Evolutionary conservation across 2,113 vertebrate genomes (phyloP), one percentile per base, ranked within the genome.

Genomic region (Corvus hawaiiensis): DNA sequence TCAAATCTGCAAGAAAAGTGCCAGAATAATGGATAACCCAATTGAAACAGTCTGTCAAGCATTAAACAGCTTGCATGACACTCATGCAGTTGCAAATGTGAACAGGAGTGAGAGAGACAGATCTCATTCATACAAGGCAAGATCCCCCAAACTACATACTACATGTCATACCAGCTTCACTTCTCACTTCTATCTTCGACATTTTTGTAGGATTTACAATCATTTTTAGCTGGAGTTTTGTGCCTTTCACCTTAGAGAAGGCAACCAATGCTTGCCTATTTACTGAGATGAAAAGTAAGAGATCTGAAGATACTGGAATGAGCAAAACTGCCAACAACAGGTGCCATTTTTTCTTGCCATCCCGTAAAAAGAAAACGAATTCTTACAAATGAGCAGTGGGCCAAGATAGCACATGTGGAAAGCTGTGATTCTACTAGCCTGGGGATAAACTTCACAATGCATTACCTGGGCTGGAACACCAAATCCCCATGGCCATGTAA

Each of bases 91-190:
- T 88, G 2, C 32, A 86, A 89, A 49, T 24, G 76, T 64, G 66
- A 96, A 84, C 9, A 56, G 30, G 20, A 94, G 26, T 61, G 56
- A 91, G 33, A 46, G 28, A 81, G 83, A 90, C 72, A 93, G 56
- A 61, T 58, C 94, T 94, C 91, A 91, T 84, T 89, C 89, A 94
- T 67, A 83, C n/a, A 64, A 68, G 37, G 44, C 77, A 92, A 93
- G 75, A 78, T 52, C 21, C 9, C 32, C 28, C 32, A 46, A 78
- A 71, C 30, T 63, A 37, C 26, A 35, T 3, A 27, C 28, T 58
- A 28, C 13, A 52, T 30, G 32, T 33, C 37, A 9, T 41, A 61
- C 26, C 46, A 87, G 68, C n/a, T 77, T 83, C 49, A 76, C 15
- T 77, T 93, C 80, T 88, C 4, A 1, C 48, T 84, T 80, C 23